These are phyloP conservation scores for Scaptomyza graminum DNA, from an alignment of 1,140 invertebrate species.

Conservation along the genomic window DNA sequence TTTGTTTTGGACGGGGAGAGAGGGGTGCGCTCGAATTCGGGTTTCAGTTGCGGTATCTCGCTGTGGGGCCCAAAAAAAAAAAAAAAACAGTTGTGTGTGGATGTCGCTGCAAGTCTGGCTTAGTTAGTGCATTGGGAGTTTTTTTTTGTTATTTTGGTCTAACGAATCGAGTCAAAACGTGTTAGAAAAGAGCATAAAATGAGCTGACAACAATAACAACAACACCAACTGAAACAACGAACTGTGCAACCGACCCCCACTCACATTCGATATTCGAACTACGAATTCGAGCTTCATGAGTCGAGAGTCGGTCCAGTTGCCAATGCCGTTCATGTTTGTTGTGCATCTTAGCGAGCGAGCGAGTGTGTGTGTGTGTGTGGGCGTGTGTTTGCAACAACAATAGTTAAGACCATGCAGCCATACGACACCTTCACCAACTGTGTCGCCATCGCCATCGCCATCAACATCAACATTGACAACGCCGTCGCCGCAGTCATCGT, in stretches of 20 bases:
- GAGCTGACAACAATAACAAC: slow-evolving; percentile 27
- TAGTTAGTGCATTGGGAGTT: slow-evolving; percentile 52
- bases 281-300: slow-evolving; percentile 32
- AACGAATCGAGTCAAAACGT: slow-evolving; percentile 61
- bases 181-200: slow-evolving; percentile 74
- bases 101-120: slow-evolving; percentile 29
- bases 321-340: slow-evolving; percentile 19
- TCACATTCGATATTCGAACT: slow-evolving; percentile 12
- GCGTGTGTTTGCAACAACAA: slow-evolving; percentile 27
- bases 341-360: slow-evolving; percentile 21
- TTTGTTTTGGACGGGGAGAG: no score
- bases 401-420: slow-evolving; percentile 34
- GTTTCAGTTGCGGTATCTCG: slow-evolving; percentile 23
- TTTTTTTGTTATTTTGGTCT: slow-evolving; percentile 18
- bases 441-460: slow-evolving; percentile 24
- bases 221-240: slow-evolving; percentile 9
- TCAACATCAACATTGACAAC: slow-evolving; percentile 13
- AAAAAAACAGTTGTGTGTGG: not conserved
- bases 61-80: slow-evolving; percentile 21
- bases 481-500: not conserved
- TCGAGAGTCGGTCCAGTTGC: slow-evolving; percentile 33
- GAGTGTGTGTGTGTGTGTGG: slow-evolving; percentile 36
- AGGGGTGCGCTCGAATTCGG: slow-evolving; percentile 11
- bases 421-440: slow-evolving; percentile 64
- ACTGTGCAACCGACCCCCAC: slow-evolving; percentile 28